Evolutionary conservation across 2,888 invertebrate genomes (phyloP), one percentile per base, ranked within the genome.

Genomic region (Parnassius apollo): DNA sequence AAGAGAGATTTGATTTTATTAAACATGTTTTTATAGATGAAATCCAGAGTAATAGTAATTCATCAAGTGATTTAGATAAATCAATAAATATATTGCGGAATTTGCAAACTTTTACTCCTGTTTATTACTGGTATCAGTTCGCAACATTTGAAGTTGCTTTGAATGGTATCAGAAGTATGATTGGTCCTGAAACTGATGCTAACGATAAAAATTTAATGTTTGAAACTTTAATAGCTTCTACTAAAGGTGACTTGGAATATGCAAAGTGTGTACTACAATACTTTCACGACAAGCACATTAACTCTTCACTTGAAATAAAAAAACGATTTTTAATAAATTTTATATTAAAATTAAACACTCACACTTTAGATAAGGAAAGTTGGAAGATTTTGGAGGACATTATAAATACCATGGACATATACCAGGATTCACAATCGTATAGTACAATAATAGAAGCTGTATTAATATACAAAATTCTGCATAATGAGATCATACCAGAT

Each of bases 351-450:
- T 74, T 75, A 2, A 61, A 74, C n/a, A 68, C 77, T 56, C 66
- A 71, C 22, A 68, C 71, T 67, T 80, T 74, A 60, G 76, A 83
- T 62, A 70, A 77, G 25, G 65, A 71, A 18, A 76, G 74, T 12
- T 86, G 86, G 85, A 69, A 67, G 53, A 62, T 76, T 46, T 62
- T 85, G 11, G 73, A 76, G 45, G 70, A 77, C 51, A 65, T 85
- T 57, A 74, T 83, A 45, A 72, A 71, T n/a, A 70, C 67, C 61
- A 65, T 80, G 65, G 75, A 77, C 61, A 68, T 79, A n/a, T 77
- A 81, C 57, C 69, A 69, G 9, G 69, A 75, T 54, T 64, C 70
- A 4, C 65, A 66, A n/a, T 75, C 80, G 25, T 74, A 75, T 62
- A 75, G 78, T 9, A 76, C 77, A 67, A 67, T 80, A 48, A 51